phyloP scores from a whole-genome alignment of 1,140 invertebrate genomes.

The Scylla paramamosain region DNA sequence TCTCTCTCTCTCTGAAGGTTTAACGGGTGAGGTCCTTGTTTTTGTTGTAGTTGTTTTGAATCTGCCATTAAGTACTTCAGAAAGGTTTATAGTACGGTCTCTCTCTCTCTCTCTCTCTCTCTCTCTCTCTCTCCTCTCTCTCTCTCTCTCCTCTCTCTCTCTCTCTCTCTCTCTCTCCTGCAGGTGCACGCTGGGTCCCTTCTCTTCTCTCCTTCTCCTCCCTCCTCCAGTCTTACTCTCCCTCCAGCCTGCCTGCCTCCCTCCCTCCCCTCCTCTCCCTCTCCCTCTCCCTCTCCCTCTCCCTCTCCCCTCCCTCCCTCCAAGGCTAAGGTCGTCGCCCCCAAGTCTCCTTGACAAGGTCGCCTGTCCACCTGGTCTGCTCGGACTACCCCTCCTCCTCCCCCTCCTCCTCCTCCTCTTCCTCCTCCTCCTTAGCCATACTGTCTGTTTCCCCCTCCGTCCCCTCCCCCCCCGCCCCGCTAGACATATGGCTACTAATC shows the following conservation, averaged over 20 bases:
- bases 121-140: neutral
- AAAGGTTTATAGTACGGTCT: neutral
- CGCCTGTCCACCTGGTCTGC: neutral
- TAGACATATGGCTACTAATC: neutral
- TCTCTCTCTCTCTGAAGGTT: neutral
- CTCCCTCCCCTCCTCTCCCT: neutral
- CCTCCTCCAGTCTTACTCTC: neutral
- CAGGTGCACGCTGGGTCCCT: neutral
- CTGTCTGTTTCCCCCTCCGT: neutral
- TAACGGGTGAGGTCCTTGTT: too few species aligned
- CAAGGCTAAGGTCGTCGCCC: constrained; percentile 8
- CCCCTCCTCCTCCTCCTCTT: constrained; percentile 24
- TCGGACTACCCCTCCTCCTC: neutral
- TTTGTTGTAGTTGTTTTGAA: too few species aligned
- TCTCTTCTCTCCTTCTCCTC: neutral
- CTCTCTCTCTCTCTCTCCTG: constrained; percentile 6
- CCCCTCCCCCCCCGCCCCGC: neutral
- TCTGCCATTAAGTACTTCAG: too few species aligned
- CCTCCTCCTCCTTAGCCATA: neutral
- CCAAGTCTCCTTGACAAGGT: neutral
- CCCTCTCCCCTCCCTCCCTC: neutral
- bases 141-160: neutral
- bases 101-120: constrained; percentile 13
- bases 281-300: neutral
- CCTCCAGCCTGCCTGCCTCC: neutral